Conservation (phyloP, 2,113 vertebrate species). For the Symphodus melops region DNA sequence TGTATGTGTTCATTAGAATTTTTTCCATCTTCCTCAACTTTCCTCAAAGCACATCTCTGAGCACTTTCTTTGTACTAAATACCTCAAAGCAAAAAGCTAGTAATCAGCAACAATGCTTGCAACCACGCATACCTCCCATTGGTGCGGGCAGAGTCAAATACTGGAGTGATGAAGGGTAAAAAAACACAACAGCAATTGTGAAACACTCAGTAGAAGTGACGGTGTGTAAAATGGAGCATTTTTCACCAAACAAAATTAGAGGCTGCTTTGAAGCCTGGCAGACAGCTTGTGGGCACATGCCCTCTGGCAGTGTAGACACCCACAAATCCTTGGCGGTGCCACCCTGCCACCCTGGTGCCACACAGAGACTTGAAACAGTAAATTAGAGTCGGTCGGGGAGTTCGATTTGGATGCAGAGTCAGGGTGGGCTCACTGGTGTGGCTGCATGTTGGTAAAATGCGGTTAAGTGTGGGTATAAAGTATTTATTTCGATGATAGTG, state of each 20-base stretch:
- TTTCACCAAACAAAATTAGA: conserved; percentile 53
- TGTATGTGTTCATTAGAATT: background rate
- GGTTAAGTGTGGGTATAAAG: conserved; percentile 72
- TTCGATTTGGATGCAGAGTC: conserved; percentile 64
- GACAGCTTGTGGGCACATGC: conserved; percentile 72
- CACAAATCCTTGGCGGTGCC: conserved; percentile 66
- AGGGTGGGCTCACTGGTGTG: conserved; percentile 78
- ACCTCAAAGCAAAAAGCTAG: background rate
- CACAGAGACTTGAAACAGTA: conserved; percentile 71
- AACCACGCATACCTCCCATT: background rate
- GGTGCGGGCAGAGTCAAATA: conserved; percentile 7
- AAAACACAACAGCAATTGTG: conserved; percentile 27
- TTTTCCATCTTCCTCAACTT: background rate
- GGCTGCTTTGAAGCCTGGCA: conserved; percentile 56
- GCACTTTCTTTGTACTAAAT: conserved; percentile 25
- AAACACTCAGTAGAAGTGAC: conserved; percentile 41
- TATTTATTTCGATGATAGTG: conserved; percentile 67
- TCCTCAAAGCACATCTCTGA: background rate
- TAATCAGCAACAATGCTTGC: background rate
- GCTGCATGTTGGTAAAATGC: conserved; percentile 67
- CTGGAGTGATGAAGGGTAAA: conserved; percentile 10
- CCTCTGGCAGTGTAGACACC: conserved; percentile 57
- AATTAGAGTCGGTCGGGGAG: conserved; percentile 64
- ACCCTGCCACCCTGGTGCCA: conserved; percentile 73
- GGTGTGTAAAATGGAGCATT: conserved; percentile 48